Percentiles rank a stretch among this genome's conserved stretches.
Conservation (phyloP, 1,140 invertebrate genomes). For the Anoplolepis gracilipes region DNA sequence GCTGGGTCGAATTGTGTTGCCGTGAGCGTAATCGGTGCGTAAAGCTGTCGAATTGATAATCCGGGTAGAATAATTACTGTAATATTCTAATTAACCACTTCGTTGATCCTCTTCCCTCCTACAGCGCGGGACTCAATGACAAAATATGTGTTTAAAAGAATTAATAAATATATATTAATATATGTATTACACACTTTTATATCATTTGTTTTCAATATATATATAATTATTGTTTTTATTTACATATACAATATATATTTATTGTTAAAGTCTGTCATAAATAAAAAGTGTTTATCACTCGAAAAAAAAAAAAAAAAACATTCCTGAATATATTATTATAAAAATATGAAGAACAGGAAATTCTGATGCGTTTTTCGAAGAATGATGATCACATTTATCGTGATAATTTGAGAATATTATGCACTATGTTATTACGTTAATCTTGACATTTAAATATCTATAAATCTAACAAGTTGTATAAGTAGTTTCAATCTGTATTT, state of each 20-base stretch:
- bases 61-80: neutral
- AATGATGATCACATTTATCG: neutral
- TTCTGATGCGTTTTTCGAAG: neutral
- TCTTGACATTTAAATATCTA: constrained; percentile 20
- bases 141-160: neutral
- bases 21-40: neutral
- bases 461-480: neutral
- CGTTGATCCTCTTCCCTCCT: neutral
- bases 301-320: too few relatives aligned
- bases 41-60: constrained; percentile 15
- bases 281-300: too few relatives aligned
- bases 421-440: neutral
- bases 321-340: neutral
- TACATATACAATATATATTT: too few relatives aligned
- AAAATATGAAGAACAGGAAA: neutral
- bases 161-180: neutral
- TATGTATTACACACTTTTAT: too few relatives aligned
- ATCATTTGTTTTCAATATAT: too few relatives aligned
- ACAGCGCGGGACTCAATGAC: neutral
- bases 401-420: neutral
- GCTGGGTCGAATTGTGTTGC: constrained; percentile 9
- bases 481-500: neutral
- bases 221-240: too few relatives aligned
- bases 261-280: too few relatives aligned
- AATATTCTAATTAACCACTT: neutral